phyloP scores from a whole-genome alignment of 1,140 invertebrate species.

The Chlorops oryzae region DNA sequence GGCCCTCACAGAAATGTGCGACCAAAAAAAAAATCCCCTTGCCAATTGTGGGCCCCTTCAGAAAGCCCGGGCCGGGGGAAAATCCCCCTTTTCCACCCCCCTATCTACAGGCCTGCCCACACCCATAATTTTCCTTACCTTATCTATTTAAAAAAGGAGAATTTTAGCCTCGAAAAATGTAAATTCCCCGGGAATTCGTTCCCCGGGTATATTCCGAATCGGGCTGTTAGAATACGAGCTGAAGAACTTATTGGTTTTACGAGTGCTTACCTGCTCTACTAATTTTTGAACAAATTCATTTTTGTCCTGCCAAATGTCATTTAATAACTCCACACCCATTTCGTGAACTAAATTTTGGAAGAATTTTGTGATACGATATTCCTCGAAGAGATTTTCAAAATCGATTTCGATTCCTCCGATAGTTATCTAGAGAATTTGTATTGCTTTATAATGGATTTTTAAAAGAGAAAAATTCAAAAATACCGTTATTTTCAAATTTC shows the following conservation, averaged over 20 bases:
- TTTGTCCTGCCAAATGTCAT: conserved; percentile 30
- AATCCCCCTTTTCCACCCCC: too few species aligned
- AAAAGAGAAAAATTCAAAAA: background rate
- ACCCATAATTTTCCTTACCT: background rate
- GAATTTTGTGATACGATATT: conserved; percentile 30
- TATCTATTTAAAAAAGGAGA: too few species aligned
- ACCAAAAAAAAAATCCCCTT: too few species aligned
- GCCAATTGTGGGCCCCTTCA: too few species aligned
- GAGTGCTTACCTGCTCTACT: conserved; percentile 23
- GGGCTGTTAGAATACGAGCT: too few species aligned
- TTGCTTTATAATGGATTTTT: background rate
- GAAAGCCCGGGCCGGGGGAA: too few species aligned
- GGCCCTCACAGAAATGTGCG: too few species aligned
- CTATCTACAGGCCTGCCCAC: too few species aligned
- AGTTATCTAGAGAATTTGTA: conserved; percentile 3
- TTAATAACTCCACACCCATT: conserved; percentile 34
- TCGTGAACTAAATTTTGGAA: conserved; percentile 33
- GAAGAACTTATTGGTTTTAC: background rate
- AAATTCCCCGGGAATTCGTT: too few species aligned
- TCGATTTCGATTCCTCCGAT: conserved; percentile 28
- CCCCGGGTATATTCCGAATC: too few species aligned
- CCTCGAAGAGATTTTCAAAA: conserved; percentile 35
- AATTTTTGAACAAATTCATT: conserved; percentile 18
- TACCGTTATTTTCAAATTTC: conserved; percentile 23
- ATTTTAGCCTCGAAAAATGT: too few species aligned